Percentiles rank a stretch among this genome's conserved stretches.
Evolutionary conservation across 2,797 vertebrate genomes (phyloP).

Genomic region (Chaenodraco wilsoni): DNA sequence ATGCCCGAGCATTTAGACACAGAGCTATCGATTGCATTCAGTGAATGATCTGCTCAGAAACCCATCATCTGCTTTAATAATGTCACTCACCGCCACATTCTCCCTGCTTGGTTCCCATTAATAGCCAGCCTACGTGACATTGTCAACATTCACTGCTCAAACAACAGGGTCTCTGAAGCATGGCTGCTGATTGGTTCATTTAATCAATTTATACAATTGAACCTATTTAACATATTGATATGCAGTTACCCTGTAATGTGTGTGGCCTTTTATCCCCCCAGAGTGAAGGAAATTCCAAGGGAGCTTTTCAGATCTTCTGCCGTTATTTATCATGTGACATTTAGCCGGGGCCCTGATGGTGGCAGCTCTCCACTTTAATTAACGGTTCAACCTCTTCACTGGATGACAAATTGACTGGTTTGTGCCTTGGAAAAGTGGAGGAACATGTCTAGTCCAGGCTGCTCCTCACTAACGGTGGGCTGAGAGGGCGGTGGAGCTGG

Average conservation of each 20-base stretch:
- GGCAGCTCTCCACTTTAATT: slow-evolving; percentile 84
- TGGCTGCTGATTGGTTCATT: slow-evolving; percentile 67
- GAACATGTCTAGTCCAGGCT: slow-evolving; percentile 63
- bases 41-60: slow-evolving; percentile 75
- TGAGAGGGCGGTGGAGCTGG: slow-evolving; percentile 41
- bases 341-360: slow-evolving; percentile 75
- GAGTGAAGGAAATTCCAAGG: slow-evolving; percentile 70
- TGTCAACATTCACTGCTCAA: slow-evolving; percentile 69
- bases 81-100: slow-evolving; percentile 71
- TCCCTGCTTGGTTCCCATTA: slow-evolving; percentile 71
- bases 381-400: slow-evolving; percentile 83
- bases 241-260: slow-evolving; percentile 75
- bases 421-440: slow-evolving; percentile 71
- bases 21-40: slow-evolving; percentile 73
- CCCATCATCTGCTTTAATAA: slow-evolving; percentile 77
- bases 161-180: slow-evolving; percentile 68
- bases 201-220: slow-evolving; percentile 80
- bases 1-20: slow-evolving; percentile 60
- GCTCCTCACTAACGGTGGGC: slow-evolving; percentile 52
- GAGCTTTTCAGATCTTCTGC: slow-evolving; percentile 75
- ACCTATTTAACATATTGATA: slow-evolving; percentile 83
- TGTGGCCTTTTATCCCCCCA: slow-evolving; percentile 72
- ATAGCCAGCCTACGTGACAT: slow-evolving; percentile 67
- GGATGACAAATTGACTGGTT: slow-evolving; percentile 85
- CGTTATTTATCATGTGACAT: slow-evolving; percentile 85